Evolutionary conservation across 2,797 vertebrate genomes (phyloP), one percentile per base, ranked within the genome.

Genomic region (Ciconia nigra): DNA sequence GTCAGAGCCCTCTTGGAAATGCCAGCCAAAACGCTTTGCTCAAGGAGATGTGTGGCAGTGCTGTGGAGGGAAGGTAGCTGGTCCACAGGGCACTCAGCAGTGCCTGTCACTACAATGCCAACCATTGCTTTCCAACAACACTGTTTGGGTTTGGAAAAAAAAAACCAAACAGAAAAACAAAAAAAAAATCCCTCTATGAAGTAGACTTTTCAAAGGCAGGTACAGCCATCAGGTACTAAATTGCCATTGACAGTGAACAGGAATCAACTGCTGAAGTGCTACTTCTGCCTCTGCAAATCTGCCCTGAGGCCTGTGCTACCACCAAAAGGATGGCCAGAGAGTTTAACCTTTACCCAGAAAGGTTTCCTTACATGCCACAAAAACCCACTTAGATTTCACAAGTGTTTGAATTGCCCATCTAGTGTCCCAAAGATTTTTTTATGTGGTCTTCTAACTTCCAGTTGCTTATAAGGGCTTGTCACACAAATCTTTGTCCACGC

Each of bases 41-140:
- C 35, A 28, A 35, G 51, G 29, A 65, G 19, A 12, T 2, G 28
- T 17, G 29, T 14, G 63, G 47, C 37, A 44, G 41, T 29, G 54
- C n/a, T 17, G 7, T 28, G 25, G 47, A 76, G 4, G 21, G 39
- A 39, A n/a, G 18, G 44, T 7, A 39, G 44, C 13, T 9, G 35
- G 18, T 41, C 55, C 57, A 20, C 1, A 0, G 20, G 57, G 22
- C 24, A 13, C 20, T 13, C 52, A 12, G 33, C 0, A 0, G 33
- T 39, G 46, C 58, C 39, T 51, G 26, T n/a, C 55, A 16, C 37
- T 47, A 7, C 33, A 31, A 15, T 8, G 31, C 15, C 37, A 82
- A 31, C 10, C 29, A 26, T 8, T 18, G 44, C 62, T 69, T 79
- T 44, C 58, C 44, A 66, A 35, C 31, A 72, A 39, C 16, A 58